These are phyloP conservation scores for Isichthys henryi DNA, from an alignment of 2,113 vertebrate species.

Conservation along the genomic window DNA sequence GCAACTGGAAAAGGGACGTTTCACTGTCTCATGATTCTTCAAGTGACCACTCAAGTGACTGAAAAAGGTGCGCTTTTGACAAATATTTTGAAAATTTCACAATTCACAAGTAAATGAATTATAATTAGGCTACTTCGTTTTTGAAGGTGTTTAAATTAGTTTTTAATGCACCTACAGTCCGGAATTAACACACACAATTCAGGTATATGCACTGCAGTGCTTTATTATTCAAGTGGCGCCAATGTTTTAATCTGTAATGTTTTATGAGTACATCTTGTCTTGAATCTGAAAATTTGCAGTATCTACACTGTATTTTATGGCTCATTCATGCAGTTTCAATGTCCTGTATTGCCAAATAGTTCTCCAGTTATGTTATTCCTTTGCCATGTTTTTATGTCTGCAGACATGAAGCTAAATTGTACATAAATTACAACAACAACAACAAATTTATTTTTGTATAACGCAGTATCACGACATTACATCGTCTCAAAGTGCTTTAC, in stretches of 20 bases:
- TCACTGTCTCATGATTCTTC: background rate
- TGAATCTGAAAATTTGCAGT: too few species aligned
- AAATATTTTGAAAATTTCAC: background rate
- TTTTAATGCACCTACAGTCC: background rate
- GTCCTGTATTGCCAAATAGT: too few species aligned
- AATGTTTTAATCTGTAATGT: background rate
- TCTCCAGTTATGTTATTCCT: too few species aligned
- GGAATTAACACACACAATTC: background rate
- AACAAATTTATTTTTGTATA: too few species aligned
- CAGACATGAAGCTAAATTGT: too few species aligned
- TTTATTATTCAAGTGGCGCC: background rate
- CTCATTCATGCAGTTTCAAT: too few species aligned
- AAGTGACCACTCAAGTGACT: background rate
- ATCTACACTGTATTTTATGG: too few species aligned
- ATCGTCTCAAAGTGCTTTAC: too few species aligned
- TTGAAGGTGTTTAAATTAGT: background rate
- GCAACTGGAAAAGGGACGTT: background rate
- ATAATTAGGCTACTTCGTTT: background rate
- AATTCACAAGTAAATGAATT: background rate
- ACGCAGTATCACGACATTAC: too few species aligned
- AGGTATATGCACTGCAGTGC: background rate
- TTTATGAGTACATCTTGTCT: background rate
- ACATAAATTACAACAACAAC: too few species aligned
- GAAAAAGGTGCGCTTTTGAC: background rate
- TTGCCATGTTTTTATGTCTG: too few species aligned